phyloP scores from a whole-genome alignment of 2,797 vertebrate genomes.

The Cossypha caffra region DNA sequence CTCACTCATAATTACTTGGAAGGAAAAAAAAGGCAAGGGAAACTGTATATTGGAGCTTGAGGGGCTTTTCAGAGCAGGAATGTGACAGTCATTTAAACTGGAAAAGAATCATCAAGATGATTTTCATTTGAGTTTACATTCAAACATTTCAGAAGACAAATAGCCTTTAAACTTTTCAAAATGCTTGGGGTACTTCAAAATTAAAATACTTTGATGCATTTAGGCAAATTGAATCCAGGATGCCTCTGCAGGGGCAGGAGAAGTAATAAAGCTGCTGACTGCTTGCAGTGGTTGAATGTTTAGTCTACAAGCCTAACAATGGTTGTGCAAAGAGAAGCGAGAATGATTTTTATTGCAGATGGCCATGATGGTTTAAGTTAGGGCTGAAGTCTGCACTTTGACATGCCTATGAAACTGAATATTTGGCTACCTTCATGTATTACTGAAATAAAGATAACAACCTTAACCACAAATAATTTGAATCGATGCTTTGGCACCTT shows the following conservation, averaged over 20 bases:
- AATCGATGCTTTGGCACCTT: conserved; percentile 44
- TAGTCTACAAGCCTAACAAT: conserved; percentile 76
- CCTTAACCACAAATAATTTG: conserved; percentile 51
- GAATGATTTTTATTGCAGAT: conserved; percentile 74
- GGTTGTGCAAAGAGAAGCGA: conserved; percentile 60
- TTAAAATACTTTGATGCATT: conserved; percentile 77
- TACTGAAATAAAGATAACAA: conserved; percentile 64
- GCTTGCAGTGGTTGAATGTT: conserved; percentile 76
- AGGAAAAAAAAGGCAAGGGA: not conserved
- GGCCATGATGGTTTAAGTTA: conserved; percentile 69
- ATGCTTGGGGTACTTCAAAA: conserved; percentile 71
- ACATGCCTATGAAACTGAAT: conserved; percentile 48
- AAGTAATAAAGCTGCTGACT: conserved; percentile 78
- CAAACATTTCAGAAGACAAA: conserved; percentile 72
- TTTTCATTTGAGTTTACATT: conserved; percentile 73
- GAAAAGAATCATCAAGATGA: conserved; percentile 59
- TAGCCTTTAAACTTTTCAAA: conserved; percentile 75
- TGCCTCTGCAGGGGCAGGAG: conserved; percentile 61
- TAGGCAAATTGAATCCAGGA: conserved; percentile 81
- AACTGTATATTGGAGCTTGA: not conserved
- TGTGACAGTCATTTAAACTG: conserved; percentile 66
- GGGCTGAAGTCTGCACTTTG: conserved; percentile 28
- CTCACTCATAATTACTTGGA: conserved; percentile 5
- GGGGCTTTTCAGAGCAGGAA: conserved; percentile 49
- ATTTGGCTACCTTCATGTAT: conserved; percentile 49